Evolutionary conservation across 2,888 invertebrate species (phyloP).

Genomic region (Lasioglossum calceatum): DNA sequence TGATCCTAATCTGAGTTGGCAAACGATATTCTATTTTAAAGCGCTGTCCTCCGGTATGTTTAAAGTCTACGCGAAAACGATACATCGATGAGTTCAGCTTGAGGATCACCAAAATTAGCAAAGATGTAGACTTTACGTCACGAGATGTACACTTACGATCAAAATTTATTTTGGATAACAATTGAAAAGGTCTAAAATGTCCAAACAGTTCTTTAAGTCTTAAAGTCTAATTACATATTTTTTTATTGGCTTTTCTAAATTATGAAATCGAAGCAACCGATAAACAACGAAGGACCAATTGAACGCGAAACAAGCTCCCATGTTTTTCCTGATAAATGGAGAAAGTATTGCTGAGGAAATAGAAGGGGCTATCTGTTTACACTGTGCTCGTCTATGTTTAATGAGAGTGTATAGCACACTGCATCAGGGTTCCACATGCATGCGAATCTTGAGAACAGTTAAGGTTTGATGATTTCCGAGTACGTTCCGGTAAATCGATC

Average conservation of each 20-base stretch:
- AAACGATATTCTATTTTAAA: background rate
- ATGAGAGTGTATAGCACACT: slow-evolving; percentile 14
- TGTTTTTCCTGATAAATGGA: background rate
- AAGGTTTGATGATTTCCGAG: slow-evolving; percentile 52
- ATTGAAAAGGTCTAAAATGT: background rate
- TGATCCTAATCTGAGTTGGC: background rate
- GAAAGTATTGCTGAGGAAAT: background rate
- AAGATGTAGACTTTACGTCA: background rate
- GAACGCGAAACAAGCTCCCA: background rate
- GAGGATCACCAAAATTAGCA: background rate
- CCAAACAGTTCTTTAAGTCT: too few species aligned
- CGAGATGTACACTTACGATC: too few species aligned
- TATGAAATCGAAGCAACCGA: background rate
- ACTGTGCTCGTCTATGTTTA: background rate
- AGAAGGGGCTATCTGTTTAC: background rate
- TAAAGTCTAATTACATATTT: background rate
- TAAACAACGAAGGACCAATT: background rate
- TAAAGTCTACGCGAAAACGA: background rate
- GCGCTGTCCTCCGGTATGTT: background rate
- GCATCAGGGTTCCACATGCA: background rate
- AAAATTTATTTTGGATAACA: background rate
- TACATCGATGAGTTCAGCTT: background rate
- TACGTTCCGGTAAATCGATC: slow-evolving; percentile 60
- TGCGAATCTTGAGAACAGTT: slow-evolving; percentile 38
- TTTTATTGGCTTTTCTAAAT: background rate